These are phyloP conservation scores for Amphipyra tragopoginis DNA, from an alignment of 2,888 invertebrate genomes.

Conservation along the genomic window DNA sequence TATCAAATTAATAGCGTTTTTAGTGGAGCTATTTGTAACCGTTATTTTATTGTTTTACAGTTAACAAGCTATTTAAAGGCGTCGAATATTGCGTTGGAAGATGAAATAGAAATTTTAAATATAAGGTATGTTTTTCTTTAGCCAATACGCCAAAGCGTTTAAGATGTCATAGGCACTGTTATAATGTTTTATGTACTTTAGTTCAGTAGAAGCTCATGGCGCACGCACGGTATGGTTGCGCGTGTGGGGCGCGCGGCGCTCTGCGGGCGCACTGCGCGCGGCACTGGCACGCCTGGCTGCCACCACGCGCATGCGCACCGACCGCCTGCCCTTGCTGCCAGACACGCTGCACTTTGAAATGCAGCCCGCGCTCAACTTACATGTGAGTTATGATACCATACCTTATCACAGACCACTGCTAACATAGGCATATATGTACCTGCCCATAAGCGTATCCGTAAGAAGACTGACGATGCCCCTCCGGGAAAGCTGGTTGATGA, in stretches of 20 bases:
- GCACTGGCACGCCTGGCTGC: slow-evolving; percentile 78
- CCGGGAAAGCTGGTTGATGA: too few relatives aligned
- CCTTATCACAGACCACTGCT: too few relatives aligned
- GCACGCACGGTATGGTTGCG: slow-evolving; percentile 77
- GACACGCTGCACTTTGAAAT: slow-evolving; percentile 92
- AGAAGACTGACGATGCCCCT: too few relatives aligned
- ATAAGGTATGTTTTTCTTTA: slow-evolving; percentile 89
- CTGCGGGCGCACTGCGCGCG: slow-evolving; percentile 77
- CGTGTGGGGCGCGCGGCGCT: slow-evolving; percentile 79
- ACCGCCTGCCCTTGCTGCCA: slow-evolving; percentile 80
- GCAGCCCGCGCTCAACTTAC: slow-evolving; percentile 92
- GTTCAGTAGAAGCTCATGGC: slow-evolving; percentile 71
- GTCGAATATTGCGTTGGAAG: slow-evolving; percentile 91
- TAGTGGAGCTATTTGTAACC: background rate
- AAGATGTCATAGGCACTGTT: background rate
- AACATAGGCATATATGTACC: too few relatives aligned
- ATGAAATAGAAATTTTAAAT: slow-evolving; percentile 92
- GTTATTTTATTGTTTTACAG: slow-evolving; percentile 79
- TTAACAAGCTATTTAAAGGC: slow-evolving; percentile 91
- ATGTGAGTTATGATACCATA: slow-evolving; percentile 88
- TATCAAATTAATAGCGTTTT: too few relatives aligned
- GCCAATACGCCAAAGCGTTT: background rate
- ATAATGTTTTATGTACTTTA: slow-evolving; percentile 40
- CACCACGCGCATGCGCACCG: slow-evolving; percentile 68
- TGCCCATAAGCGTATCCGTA: too few relatives aligned